Evolutionary conservation across 2,797 vertebrate species (phyloP), one percentile per base, ranked within the genome.

Genomic region (Spinus pinus): DNA sequence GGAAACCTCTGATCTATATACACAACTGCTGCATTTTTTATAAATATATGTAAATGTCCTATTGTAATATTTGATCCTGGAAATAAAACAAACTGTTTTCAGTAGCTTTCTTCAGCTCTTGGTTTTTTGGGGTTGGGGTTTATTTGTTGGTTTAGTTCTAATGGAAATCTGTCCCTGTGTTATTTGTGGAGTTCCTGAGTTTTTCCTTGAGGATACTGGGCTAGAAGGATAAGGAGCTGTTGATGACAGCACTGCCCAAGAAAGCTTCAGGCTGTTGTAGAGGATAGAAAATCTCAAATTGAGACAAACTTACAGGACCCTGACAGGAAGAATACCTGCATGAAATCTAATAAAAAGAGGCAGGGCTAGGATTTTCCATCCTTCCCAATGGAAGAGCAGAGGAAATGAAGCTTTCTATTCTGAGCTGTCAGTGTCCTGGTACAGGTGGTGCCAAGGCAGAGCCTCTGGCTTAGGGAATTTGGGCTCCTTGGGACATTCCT

Each of bases 21-120:
- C 94, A 98, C 93, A 98, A 97, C 96, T 98, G 98, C 97, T 98
- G 97, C 97, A 98, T 97, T 98, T 98, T 98, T 98, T 98, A 98
- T 98, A 98, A 97, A 98, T 98, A 98, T 96, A 95, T 98, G 98
- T 98, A 98, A 98, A 98, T 98, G 97, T 97, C 97, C 97, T 98
- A 93, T 98, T 98, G 97, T 98, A 98, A 98, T 98, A 98, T 98
- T 98, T 98, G 98, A 98, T 98, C 97, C 97, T 98, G 97, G 95
- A 98, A 98, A 98, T 98, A 98, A 98, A 98, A 88, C 73, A 97
- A 97, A 96, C 96, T 95, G 83, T 97, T 98, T 98, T 98, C 97
- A 96, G 71, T 97, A 98, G 91, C 90, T 96, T 82, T 87, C 50
- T 86, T 78, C 46, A 57, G 79, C 64, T 91, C 60, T 56, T 93